Evolutionary conservation across 2,888 invertebrate genomes (phyloP).

Genomic region (Anticlea derivata): DNA sequence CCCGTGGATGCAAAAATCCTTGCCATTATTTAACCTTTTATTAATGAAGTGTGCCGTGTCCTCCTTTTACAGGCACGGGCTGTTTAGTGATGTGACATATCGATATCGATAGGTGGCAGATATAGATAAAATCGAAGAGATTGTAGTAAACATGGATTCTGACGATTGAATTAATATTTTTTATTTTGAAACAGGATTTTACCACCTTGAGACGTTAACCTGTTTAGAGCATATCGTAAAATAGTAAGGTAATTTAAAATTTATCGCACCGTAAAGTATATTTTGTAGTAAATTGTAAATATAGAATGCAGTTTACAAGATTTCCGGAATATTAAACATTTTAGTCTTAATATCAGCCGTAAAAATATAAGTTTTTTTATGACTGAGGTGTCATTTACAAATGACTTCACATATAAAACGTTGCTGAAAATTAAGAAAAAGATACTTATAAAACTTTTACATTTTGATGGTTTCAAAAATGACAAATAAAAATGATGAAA

Average conservation of each 20-base stretch:
- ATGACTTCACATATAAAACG: slow-evolving; percentile 29
- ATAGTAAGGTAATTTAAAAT: slow-evolving; percentile 15
- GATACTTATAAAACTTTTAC: slow-evolving; percentile 9
- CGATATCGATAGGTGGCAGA: background rate
- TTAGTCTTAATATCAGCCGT: slow-evolving; percentile 21
- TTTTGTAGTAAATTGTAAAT: slow-evolving; percentile 14
- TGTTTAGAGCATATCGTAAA: slow-evolving; percentile 11
- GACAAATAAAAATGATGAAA: background rate
- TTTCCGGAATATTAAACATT: slow-evolving; percentile 34
- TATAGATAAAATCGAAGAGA: slow-evolving; percentile 9
- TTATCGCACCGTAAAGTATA: slow-evolving; percentile 11
- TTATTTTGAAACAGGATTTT: slow-evolving; percentile 2
- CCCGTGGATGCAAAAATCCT: slow-evolving; percentile 54
- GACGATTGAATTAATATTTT: background rate
- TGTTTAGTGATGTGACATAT: slow-evolving; percentile 49
- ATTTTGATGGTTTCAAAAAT: slow-evolving; percentile 17
- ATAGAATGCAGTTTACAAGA: slow-evolving; percentile 21
- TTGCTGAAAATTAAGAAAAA: slow-evolving; percentile 21
- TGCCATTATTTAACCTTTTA: slow-evolving; percentile 73
- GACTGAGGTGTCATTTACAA: slow-evolving; percentile 29
- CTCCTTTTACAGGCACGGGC: slow-evolving; percentile 74
- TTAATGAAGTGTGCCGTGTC: slow-evolving; percentile 73
- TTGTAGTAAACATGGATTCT: background rate
- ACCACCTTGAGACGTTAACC: slow-evolving; percentile 9
- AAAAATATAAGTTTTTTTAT: slow-evolving; percentile 28